These are phyloP conservation scores for Batillaria attramentaria DNA, from an alignment of 1,140 invertebrate species.

Conservation along the genomic window DNA sequence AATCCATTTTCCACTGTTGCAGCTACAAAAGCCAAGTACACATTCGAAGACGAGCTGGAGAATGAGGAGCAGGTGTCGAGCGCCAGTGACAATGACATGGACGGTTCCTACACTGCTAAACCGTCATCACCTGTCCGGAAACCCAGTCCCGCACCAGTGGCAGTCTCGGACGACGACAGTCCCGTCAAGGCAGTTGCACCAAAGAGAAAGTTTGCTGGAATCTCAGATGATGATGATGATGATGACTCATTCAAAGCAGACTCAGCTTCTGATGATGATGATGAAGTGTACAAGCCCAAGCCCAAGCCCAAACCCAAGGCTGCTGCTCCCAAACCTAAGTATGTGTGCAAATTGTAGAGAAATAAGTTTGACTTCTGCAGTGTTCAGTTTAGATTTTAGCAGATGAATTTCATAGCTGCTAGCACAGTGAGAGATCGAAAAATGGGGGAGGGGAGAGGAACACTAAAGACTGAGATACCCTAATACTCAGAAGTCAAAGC, in stretches of 20 bases:
- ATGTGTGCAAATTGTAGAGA: too few relatives aligned
- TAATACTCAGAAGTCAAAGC: too few relatives aligned
- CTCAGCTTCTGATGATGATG: slow-evolving; percentile 28
- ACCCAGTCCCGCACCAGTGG: slow-evolving; percentile 2
- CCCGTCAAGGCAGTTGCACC: slow-evolving; percentile 15
- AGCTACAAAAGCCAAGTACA: slow-evolving; percentile 52
- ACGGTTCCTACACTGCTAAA: neutral
- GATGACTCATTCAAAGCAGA: neutral
- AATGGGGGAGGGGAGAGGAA: too few relatives aligned
- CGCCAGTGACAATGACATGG: slow-evolving; percentile 34
- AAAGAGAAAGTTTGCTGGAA: neutral
- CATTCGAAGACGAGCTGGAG: slow-evolving; percentile 49
- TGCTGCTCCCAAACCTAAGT: too few relatives aligned
- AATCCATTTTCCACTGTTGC: too few relatives aligned
- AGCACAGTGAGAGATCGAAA: too few relatives aligned
- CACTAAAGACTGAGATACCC: too few relatives aligned
- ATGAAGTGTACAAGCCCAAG: slow-evolving; percentile 20
- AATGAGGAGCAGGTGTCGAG: slow-evolving; percentile 22
- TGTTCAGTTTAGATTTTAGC: too few relatives aligned
- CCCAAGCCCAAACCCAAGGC: slow-evolving; percentile 28
- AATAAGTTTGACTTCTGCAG: too few relatives aligned
- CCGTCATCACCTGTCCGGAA: slow-evolving; percentile 14
- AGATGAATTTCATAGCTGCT: too few relatives aligned
- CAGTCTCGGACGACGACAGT: slow-evolving; percentile 6
- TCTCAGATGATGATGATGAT: slow-evolving; percentile 29